phyloP scores from a whole-genome alignment of 2,888 invertebrate genomes.

The Uloborus plumipes region DNA sequence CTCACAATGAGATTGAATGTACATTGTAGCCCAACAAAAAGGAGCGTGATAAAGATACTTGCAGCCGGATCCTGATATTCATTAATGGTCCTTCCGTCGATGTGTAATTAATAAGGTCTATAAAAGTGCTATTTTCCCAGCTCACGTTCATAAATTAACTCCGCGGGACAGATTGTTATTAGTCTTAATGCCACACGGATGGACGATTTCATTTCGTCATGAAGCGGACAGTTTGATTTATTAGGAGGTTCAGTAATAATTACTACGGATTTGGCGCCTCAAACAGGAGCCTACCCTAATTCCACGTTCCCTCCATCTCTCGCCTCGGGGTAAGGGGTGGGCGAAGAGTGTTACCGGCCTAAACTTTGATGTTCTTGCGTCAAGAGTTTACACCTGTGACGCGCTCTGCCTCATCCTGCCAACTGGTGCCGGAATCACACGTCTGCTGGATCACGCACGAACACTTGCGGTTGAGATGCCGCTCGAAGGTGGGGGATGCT shows the following conservation, averaged over 20 bases:
- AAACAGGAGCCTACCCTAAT: constrained; percentile 41
- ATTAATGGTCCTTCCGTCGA: constrained; percentile 53
- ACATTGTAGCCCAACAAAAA: too few species aligned
- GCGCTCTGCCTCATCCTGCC: too few species aligned
- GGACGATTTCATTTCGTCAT: constrained; percentile 56
- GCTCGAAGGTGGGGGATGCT: too few species aligned
- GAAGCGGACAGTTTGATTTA: constrained; percentile 56
- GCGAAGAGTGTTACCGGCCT: constrained; percentile 21
- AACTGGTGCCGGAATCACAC: too few species aligned
- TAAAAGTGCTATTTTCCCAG: constrained; percentile 53
- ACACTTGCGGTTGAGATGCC: too few species aligned
- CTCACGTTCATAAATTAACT: constrained; percentile 54
- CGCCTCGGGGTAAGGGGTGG: constrained; percentile 26
- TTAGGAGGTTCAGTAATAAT: constrained; percentile 49
- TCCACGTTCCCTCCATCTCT: constrained; percentile 3
- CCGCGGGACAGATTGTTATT: constrained; percentile 46
- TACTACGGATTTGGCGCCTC: constrained; percentile 37
- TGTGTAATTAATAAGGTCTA: constrained; percentile 57
- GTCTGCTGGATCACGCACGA: too few species aligned
- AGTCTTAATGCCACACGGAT: constrained; percentile 53
- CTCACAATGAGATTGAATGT: too few species aligned
- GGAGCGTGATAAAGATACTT: constrained; percentile 27
- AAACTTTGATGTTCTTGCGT: constrained; percentile 41
- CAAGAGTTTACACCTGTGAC: constrained; percentile 36
- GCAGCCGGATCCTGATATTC: constrained; percentile 50